A percentile compares a stretch with the other conserved stretches of the same genome.
Evolutionary conservation across 2,888 invertebrate species (phyloP).

Genomic region (Pherbina coryleti): DNA sequence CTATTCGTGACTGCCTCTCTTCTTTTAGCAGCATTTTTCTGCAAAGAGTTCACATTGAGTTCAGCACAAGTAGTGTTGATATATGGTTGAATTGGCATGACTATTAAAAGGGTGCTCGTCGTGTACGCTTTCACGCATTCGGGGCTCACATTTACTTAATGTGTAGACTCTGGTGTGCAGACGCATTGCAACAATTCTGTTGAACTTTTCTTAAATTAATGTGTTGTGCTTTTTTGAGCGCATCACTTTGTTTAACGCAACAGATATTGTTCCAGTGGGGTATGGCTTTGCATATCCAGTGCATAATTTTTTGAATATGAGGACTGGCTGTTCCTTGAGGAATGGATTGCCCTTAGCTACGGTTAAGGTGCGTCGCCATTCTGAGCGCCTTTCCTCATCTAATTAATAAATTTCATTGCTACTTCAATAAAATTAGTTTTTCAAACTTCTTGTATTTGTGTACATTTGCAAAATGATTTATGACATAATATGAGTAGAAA

Average conservation of each 20-base stretch:
- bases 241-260: constrained; percentile 46
- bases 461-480: too few relatives aligned
- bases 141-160: constrained; percentile 28
- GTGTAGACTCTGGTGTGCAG: constrained; percentile 47
- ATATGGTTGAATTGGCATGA: too few relatives aligned
- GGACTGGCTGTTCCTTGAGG: constrained; percentile 41
- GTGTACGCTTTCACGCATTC: constrained; percentile 38
- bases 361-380: constrained; percentile 27
- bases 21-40: background rate
- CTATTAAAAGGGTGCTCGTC: constrained; percentile 64
- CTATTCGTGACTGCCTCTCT: too few relatives aligned
- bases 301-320: constrained; percentile 63
- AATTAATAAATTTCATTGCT: background rate
- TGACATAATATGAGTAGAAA: too few relatives aligned
- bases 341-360: constrained; percentile 44
- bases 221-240: constrained; percentile 44
- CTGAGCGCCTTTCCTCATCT: constrained; percentile 27
- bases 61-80: background rate
- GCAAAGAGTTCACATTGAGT: constrained; percentile 15
- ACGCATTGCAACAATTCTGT: constrained; percentile 60
- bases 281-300: constrained; percentile 70
- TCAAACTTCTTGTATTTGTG: too few relatives aligned
- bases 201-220: constrained; percentile 47
- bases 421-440: too few relatives aligned
- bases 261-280: constrained; percentile 62